Evolutionary conservation across 2,888 invertebrate species (phyloP).

Genomic region (Cyaniris semiargus): DNA sequence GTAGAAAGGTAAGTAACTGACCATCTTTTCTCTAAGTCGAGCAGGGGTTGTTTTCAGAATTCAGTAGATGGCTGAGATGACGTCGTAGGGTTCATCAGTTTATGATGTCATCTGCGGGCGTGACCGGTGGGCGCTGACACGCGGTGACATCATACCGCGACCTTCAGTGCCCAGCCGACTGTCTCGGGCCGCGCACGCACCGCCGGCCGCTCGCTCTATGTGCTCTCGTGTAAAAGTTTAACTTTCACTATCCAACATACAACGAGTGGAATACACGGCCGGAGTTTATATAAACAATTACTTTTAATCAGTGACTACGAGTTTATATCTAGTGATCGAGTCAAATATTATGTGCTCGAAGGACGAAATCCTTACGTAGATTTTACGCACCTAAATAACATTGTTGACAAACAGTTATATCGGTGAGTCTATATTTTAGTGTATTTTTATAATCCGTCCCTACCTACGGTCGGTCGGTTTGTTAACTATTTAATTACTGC

Average conservation of each 20-base stretch:
- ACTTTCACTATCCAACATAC: conserved; percentile 4
- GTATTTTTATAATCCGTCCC: neutral
- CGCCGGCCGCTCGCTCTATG: neutral
- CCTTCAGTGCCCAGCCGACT: conserved; percentile 16
- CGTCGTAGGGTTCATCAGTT: neutral
- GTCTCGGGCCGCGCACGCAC: conserved; percentile 11
- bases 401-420: neutral
- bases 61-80: neutral
- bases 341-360: conserved; percentile 30
- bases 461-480: neutral
- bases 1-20: neutral
- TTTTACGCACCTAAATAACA: neutral
- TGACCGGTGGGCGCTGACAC: too few relatives aligned
- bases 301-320: conserved; percentile 18
- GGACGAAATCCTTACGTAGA: conserved; percentile 24
- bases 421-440: neutral
- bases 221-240: conserved; percentile 9
- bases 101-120: conserved; percentile 11
- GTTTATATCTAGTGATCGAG: conserved; percentile 29
- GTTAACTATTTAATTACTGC: neutral
- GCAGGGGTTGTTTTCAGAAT: neutral
- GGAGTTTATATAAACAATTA: neutral
- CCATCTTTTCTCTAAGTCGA: neutral
- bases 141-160: neutral
- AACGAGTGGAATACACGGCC: neutral